Evolutionary conservation across 1,140 invertebrate species (phyloP), one percentile per base, ranked within the genome.

Genomic region (Papilio dardanus): DNA sequence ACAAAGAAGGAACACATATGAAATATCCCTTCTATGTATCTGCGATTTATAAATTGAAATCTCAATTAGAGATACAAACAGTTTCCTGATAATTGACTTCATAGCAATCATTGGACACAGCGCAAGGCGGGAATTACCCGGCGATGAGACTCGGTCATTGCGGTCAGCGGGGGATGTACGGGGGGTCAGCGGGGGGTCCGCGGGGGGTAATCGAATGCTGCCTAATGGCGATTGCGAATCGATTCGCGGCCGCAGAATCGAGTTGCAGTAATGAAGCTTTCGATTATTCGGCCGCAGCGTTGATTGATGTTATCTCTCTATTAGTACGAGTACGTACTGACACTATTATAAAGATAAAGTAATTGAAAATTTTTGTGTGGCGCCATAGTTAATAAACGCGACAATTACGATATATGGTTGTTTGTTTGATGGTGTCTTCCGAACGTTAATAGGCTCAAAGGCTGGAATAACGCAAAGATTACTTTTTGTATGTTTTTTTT

Each of bases 201-300:
- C 14, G 66, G 16, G 30, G 30, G 31, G 66, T 73, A 73, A 73
- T 73, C 71, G 71, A 73, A 73, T 73, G 71, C 28, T 71, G 71
- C 46, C 71, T 73, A 73, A 73, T 73, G 46, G 8, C 71, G 71
- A 73, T 54, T 71, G 69, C 46, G 71, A 73, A 73, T 73, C 71
- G 71, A 73, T 73, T 73, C 71, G 71, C 71, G 54, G 19, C 71
- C 71, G 31, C 71, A 62, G 33, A 73, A 73, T 73, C 71, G 71
- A 73, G 71, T 58, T 73, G n/a, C 69, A n/a, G 46, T 73, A 73
- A 73, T 73, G 69, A 73, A 73, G 69, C 69, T 73, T 73, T 73
- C 46, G 71, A 73, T 73, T 73, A 73, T 73, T 73, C 19, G 71
- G 46, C 71, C 71, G 71, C 71, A 73, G 71, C 31, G 65, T 14